Evolutionary conservation across 2,113 vertebrate genomes (phyloP).

Genomic region (Clinocottus analis): DNA sequence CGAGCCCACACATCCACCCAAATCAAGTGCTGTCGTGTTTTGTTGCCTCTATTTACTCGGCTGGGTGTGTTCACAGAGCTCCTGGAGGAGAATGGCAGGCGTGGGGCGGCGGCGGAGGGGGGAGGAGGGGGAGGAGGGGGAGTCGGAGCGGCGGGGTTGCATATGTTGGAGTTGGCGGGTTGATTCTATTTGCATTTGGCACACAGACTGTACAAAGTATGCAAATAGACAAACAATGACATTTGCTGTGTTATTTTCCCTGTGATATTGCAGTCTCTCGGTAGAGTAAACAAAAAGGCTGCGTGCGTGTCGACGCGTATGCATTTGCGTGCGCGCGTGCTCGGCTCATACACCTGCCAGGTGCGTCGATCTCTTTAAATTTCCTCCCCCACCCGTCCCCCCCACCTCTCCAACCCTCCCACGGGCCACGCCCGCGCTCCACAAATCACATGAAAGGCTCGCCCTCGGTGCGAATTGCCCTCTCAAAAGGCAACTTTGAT

Average conservation of each 20-base stretch:
- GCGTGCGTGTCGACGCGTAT: slow-evolving; percentile 57
- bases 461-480: slow-evolving; percentile 73
- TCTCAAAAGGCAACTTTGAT: slow-evolving; percentile 84
- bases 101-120: background rate
- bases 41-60: slow-evolving; percentile 70
- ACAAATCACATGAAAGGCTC: slow-evolving; percentile 84
- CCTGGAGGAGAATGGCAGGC: slow-evolving; percentile 58
- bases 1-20: slow-evolving; percentile 25
- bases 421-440: slow-evolving; percentile 76
- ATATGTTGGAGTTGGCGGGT: slow-evolving; percentile 63
- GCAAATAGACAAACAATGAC: slow-evolving; percentile 83
- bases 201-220: slow-evolving; percentile 83
- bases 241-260: slow-evolving; percentile 80
- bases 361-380: slow-evolving; percentile 82
- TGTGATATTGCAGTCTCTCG: slow-evolving; percentile 75
- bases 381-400: slow-evolving; percentile 33
- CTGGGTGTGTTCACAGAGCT: slow-evolving; percentile 74
- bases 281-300: slow-evolving; percentile 73
- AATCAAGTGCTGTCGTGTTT: slow-evolving; percentile 65
- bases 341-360: slow-evolving; percentile 79
- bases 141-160: slow-evolving; percentile 2
- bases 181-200: slow-evolving; percentile 85
- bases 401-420: slow-evolving; percentile 26
- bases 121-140: slow-evolving; percentile 6
- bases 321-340: slow-evolving; percentile 62